Base-by-base conservation (phyloP, 2,797 vertebrate genomes). In the Poecilia wingei region DNA sequence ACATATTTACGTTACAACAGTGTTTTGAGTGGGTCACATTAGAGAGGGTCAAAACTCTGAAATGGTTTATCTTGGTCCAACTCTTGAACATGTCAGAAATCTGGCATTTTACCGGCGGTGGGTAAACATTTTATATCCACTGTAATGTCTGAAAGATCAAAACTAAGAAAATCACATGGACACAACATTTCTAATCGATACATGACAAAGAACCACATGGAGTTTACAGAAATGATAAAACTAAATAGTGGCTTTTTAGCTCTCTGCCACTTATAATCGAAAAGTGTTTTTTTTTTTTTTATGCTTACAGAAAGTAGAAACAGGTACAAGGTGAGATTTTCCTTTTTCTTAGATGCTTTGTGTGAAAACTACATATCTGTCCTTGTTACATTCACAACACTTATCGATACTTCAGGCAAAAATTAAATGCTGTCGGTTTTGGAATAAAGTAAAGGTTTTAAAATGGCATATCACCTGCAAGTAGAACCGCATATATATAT, bases 381-480 rank as follows among this genome's bases (percentile, higher is more conserved):
- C 31, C 61, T 53, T 51, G 64, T 87, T 86, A 90, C 83, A 89
- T 91, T 92, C 91, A 89, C 75, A 86, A 72, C 68, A 84, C 49
- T 69, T 51, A 89, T 72, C 68, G 31, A 66, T 45, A 28, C 6
- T 45, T 71, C 41, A 47, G 20, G 31, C 76, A 85, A 72, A 69
- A 70, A 68, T 49, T 47, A 55, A 86, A 75, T 41, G 78, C 74
- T 76, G 43, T 86, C 39, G 77, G 74, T 72, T 77, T 84, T 74
- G 84, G 71, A 78, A 80, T 79, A 76, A 77, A 76, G 49, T 28
- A 20, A 33, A 71, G 64, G 39, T 41, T 68, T 59, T 20, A 10
- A 64, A 51, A 41, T 74, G 71, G 59, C 61, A 51, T 64, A 36
- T 64, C 39, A 46, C 39, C 72, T 77, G 76, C 75, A 82, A 69